Evolutionary conservation across 92 coral and sea anemone genomes (phyloP), one percentile per base, ranked within the genome.

Genomic region (Scolanthus callimorphus): DNA sequence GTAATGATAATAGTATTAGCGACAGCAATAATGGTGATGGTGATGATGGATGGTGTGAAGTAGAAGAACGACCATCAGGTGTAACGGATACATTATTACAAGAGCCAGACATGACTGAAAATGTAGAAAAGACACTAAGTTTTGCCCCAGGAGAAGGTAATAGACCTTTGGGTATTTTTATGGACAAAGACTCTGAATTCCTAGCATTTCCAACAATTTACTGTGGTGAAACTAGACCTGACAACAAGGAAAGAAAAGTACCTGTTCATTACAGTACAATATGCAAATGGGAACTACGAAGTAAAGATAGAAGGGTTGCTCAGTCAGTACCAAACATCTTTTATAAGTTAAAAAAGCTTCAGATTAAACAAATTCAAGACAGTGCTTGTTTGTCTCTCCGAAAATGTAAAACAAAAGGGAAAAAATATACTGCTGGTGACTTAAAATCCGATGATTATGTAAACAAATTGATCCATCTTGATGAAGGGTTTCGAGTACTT

Each of bases 131-230:
- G n/a, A n/a, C n/a, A n/a, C n/a, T n/a, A 2, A 69, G 74, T 49
- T 82, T 82, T 82, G 84, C 89, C 50, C 76, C 89, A 38, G 89
- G 89, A 6, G 80, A 83, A 59, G 84, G 80, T 39, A 83, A 83
- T 51, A 77, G 49, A 77, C 90, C 90, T 26, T 26, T 83, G 26
- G 84, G 90, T 0, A 58, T 69, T 23, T 71, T 82, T 44, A 69
- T 61, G 69, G 76, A 67, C 43, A 71, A 57, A 27, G 74, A 71
- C 13, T 72, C 85, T 8, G 71, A 79, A 39, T 64, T 34, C 30
- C 57, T 85, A 53, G 58, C 88, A 39, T 85, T 80, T 55, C 84
- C 91, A 24, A 31, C 85, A 10, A 85, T 85, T 23, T 79, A 39
- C 63, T 85, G 91, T 74, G 86, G 91, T 12, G 20, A 85, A 55